These are phyloP conservation scores for Nemotelus pantherinus DNA, from an alignment of 2,888 invertebrate genomes.

Conservation along the genomic window DNA sequence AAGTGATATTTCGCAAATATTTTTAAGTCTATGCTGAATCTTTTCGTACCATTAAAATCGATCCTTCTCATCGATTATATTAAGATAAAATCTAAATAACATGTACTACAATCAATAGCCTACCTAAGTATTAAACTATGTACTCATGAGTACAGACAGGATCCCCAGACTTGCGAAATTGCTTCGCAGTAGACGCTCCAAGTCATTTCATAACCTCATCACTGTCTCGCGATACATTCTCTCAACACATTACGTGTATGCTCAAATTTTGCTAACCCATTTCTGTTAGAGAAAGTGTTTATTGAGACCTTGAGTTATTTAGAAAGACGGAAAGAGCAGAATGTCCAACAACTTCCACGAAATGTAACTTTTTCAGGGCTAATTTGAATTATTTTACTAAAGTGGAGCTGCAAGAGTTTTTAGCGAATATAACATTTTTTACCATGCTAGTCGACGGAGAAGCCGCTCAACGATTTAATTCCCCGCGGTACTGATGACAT, in stretches of 20 bases:
- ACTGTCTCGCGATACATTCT: neutral
- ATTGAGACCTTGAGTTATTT: neutral
- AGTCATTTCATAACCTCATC: neutral
- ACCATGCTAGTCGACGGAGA: neutral
- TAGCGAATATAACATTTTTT: neutral
- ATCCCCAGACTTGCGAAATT: neutral
- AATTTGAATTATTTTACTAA: neutral
- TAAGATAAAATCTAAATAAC: too few relatives aligned
- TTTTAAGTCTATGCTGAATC: too few relatives aligned
- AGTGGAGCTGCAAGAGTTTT: neutral
- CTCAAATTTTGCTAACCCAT: neutral
- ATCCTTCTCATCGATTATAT: too few relatives aligned
- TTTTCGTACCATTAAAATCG: too few relatives aligned
- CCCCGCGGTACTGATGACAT: neutral
- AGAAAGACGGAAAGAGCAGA: neutral
- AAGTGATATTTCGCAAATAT: too few relatives aligned
- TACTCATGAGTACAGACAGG: too few relatives aligned
- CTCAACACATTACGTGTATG: neutral
- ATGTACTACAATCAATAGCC: too few relatives aligned
- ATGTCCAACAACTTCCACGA: neutral
- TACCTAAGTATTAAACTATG: too few relatives aligned
- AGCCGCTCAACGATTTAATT: neutral
- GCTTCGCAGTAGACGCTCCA: neutral
- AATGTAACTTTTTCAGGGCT: too few relatives aligned
- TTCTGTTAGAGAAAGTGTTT: slow-evolving; percentile 2